phyloP scores from a whole-genome alignment of 1,140 invertebrate species.

The Caenorhabditis tropicalis region DNA sequence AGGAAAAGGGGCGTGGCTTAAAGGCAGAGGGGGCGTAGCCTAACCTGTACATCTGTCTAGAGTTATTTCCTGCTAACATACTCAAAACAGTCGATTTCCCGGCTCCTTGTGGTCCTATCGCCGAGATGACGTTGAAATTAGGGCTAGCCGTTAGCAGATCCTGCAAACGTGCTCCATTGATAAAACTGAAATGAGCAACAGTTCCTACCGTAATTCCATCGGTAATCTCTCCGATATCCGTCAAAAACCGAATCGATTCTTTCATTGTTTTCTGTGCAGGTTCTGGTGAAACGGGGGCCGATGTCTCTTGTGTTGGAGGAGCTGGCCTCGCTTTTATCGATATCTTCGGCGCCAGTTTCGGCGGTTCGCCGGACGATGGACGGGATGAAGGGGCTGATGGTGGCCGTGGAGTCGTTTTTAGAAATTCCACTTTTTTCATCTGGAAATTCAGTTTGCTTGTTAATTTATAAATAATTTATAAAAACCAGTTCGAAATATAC shows the following conservation, averaged over 20 bases:
- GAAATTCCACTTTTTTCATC: conserved; percentile 42
- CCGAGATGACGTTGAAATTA: conserved; percentile 8
- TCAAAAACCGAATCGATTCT: conserved; percentile 6
- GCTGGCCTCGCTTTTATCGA: not conserved
- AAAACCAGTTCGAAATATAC: too few relatives aligned
- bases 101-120: not conserved
- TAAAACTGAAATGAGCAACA: not conserved
- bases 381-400: not conserved
- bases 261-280: not conserved
- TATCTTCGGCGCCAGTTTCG: not conserved
- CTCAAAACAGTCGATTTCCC: conserved; percentile 11
- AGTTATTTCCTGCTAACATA: conserved; percentile 19
- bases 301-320: not conserved
- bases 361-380: not conserved
- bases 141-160: not conserved
- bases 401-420: not conserved
- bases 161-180: not conserved
- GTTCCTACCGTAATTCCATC: not conserved
- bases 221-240: conserved; percentile 1
- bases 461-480: too few relatives aligned
- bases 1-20: not conserved
- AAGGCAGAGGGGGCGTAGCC: not conserved
- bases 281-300: not conserved
- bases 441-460: not conserved
- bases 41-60: conserved; percentile 24